Evolutionary conservation across 2,797 vertebrate species (phyloP), one percentile per base, ranked within the genome.

Genomic region (Ispidina lecontei): DNA sequence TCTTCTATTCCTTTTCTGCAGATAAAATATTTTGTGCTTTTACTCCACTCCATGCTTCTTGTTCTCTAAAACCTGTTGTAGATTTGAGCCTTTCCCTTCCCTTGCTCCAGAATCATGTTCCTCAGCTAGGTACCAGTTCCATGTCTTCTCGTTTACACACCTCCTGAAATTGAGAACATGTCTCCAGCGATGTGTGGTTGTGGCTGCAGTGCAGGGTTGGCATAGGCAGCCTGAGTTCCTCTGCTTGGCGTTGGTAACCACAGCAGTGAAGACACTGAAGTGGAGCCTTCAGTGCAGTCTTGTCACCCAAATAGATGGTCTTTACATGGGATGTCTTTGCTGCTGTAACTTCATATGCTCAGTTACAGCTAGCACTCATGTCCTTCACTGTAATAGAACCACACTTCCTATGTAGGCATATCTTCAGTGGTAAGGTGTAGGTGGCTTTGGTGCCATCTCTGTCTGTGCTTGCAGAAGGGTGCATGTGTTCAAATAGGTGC

Each of bases 141-240:
- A 3, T 60, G 54, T 46, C 25, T 41, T 72, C 41, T 82, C 7
- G 0, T 76, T 7, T 16, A 31, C 2, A 4, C 28, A 5, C 41
- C n/a, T 72, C 72, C 35, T 70, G 73, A 51, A 70, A 44, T 35
- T 19, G n/a, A 5, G n/a, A 16, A 12, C 35, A 41, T 59, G 7
- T 74, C 58, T 19, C 4, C 12, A 7, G 8, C 0, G 1, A 52
- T 70, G 0, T 0, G 0, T 51, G 41, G 28, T 39, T 37, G 22
- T 41, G 68, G 44, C 71, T 54, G 60, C 46, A 49, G 18, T 33
- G 43, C 33, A 43, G 49, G 39, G 39, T n/a, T 33, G 65, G 21
- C 17, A 14, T 17, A 49, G 43, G 26, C 39, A 87, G 65, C 65
- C 75, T 75, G 64, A 17, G 35, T 60, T 64, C 52, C 18, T 78